Conservation (phyloP, 2,113 vertebrate species). For the Patagioenas fasciata region DNA sequence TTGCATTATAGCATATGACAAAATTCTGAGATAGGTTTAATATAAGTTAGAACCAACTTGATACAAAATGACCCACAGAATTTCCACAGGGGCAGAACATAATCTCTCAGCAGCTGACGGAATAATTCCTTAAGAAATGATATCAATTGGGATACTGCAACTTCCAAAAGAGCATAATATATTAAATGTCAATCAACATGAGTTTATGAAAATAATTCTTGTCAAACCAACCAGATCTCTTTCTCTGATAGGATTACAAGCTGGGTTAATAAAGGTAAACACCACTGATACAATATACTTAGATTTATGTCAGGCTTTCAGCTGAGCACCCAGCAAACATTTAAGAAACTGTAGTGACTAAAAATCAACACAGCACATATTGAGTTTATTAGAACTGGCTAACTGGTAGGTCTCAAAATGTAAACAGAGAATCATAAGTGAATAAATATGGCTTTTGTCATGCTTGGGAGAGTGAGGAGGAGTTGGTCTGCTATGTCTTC, state of each 20-base stretch:
- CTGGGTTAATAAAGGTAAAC: slow-evolving; percentile 42
- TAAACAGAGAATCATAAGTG: slow-evolving; percentile 20
- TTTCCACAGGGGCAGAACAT: slow-evolving; percentile 22
- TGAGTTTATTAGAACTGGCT: slow-evolving; percentile 38
- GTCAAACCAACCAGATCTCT: slow-evolving; percentile 52
- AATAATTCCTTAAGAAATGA: slow-evolving; percentile 51
- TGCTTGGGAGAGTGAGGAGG: neutral
- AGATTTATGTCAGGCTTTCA: slow-evolving; percentile 2
- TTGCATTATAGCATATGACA: neutral
- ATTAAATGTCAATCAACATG: slow-evolving; percentile 46
- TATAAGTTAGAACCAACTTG: slow-evolving; percentile 25
- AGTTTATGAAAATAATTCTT: slow-evolving; percentile 51
- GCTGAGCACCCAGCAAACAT: neutral
- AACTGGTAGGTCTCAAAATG: slow-evolving; percentile 17
- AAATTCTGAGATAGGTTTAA: slow-evolving; percentile 37
- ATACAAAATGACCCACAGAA: slow-evolving; percentile 43
- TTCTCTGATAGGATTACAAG: slow-evolving; percentile 47
- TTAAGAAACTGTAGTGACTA: neutral
- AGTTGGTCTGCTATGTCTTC: neutral
- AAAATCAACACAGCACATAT: slow-evolving; percentile 30
- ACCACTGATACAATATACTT: neutral
- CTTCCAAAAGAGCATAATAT: slow-evolving; percentile 17
- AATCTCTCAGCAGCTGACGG: neutral
- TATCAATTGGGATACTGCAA: neutral
- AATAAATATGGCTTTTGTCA: neutral